Evolutionary conservation across 1,140 invertebrate species (phyloP).

Genomic region (Thaumetopoea pityocampa): DNA sequence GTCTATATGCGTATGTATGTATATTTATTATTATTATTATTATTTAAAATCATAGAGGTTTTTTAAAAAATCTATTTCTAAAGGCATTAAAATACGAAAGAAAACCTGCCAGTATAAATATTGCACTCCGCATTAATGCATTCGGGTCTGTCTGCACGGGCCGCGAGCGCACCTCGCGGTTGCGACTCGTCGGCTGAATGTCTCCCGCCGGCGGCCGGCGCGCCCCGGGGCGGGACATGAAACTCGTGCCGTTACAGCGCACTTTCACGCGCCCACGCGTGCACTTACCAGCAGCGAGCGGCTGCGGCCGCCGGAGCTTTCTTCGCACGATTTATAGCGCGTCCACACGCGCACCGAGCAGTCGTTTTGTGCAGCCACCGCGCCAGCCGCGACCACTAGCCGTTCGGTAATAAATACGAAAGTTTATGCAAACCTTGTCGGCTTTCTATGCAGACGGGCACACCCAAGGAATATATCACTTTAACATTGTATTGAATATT

Average conservation of each 20-base stretch:
- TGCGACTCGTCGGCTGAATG: slow-evolving; percentile 3
- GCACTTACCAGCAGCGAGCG: slow-evolving; percentile 6
- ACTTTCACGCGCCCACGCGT: slow-evolving; percentile 10
- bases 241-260: slow-evolving; percentile 9
- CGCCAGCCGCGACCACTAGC: slow-evolving; percentile 11
- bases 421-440: too few species aligned
- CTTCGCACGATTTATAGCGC: slow-evolving; percentile 13
- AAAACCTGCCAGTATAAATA: too few species aligned
- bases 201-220: slow-evolving; percentile 2
- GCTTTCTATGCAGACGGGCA: too few species aligned
- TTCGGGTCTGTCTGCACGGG: too few species aligned
- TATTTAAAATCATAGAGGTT: too few species aligned
- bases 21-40: too few species aligned
- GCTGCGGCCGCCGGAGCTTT: slow-evolving; percentile 8
- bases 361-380: slow-evolving; percentile 6
- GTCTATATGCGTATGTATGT: too few species aligned
- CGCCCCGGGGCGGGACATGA: slow-evolving; percentile 8
- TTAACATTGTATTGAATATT: too few species aligned
- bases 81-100: too few species aligned
- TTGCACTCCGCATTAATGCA: too few species aligned
- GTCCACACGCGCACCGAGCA: slow-evolving; percentile 7
- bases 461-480: too few species aligned
- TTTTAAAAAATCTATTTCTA: too few species aligned
- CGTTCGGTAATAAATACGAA: slow-evolving; percentile 15
- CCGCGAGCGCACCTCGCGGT: slow-evolving; percentile 11